Evolutionary conservation across 2,888 invertebrate species (phyloP), one percentile per base, ranked within the genome.

Genomic region (Leptura quadrifasciata): DNA sequence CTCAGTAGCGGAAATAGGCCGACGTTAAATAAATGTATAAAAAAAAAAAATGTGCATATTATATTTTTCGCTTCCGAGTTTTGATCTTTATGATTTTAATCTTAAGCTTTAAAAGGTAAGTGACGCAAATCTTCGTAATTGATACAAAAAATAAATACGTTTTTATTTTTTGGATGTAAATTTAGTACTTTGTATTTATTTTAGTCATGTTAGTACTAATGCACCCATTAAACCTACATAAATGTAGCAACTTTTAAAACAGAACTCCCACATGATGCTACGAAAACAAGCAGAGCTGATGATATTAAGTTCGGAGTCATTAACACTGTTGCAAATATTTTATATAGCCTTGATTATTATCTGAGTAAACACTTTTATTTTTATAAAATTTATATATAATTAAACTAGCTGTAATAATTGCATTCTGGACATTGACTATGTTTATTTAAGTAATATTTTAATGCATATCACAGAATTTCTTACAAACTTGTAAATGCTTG

Each of bases 321-420:
- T 47, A 47, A 47, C 47, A 47, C n/a, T 47, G 47, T n/a, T 47
- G 47, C 47, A 5, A 47, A 47, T 47, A 47, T 47, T 47, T 47
- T 15, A 47, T 47, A n/a, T 47, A 47, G n/a, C 47, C 47, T 47
- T 47, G 47, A 47, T 47, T n/a, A 15, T n/a, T n/a, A 47, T n/a
- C 47, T n/a, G 47, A 47, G n/a, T 47, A 47, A 47, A 47, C 47
- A 47, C 3, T n/a, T 47, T 47, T n/a, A n/a, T 15, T 47, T 47
- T 47, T 47, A 47, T n/a, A 15, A 1, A n/a, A n/a, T n/a, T 47
- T 31, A 6, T 31, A 6, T 31, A 31, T 8, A 31, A 31, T 5
- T 31, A 31, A 31, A 31, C 27, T 31, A 31, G 27, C 8, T 31
- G 5, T 8, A 8, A 31, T 31, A 31, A 4, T 8, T 31, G 27